These are phyloP conservation scores for Sapajus apella DNA, from an alignment of 2,113 vertebrate genomes.

Conservation along the genomic window DNA sequence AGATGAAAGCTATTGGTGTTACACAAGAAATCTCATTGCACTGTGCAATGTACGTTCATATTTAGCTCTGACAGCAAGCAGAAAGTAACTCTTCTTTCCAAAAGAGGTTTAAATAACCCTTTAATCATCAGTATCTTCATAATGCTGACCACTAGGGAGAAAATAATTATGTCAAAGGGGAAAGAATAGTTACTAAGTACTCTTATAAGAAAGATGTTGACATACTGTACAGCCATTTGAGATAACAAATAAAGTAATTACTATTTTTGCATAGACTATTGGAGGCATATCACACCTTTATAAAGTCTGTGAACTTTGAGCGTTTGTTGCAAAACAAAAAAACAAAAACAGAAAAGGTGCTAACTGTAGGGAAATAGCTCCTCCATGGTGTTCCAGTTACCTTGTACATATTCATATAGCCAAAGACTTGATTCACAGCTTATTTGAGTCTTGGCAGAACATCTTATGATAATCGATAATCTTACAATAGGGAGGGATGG, in stretches of 20 bases:
- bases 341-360: neutral
- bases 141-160: neutral
- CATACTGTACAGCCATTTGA: neutral
- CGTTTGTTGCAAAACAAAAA: neutral
- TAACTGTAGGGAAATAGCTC: neutral
- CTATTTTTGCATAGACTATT: neutral
- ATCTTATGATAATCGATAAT: neutral
- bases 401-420: neutral
- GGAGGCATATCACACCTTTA: neutral
- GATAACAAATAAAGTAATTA: neutral
- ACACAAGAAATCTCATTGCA: neutral
- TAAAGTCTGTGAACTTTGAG: neutral
- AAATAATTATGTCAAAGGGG: neutral
- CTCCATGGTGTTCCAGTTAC: neutral
- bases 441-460: neutral
- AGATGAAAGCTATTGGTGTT: neutral
- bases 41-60: neutral
- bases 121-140: neutral
- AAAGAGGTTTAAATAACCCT: neutral
- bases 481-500: neutral
- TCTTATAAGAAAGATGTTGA: neutral
- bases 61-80: neutral
- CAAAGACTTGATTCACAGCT: neutral
- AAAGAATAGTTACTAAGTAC: neutral
- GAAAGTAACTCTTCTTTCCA: slow-evolving; percentile 19